These are phyloP conservation scores for Merops nubicus DNA, from an alignment of 2,113 vertebrate species.

Conservation along the genomic window DNA sequence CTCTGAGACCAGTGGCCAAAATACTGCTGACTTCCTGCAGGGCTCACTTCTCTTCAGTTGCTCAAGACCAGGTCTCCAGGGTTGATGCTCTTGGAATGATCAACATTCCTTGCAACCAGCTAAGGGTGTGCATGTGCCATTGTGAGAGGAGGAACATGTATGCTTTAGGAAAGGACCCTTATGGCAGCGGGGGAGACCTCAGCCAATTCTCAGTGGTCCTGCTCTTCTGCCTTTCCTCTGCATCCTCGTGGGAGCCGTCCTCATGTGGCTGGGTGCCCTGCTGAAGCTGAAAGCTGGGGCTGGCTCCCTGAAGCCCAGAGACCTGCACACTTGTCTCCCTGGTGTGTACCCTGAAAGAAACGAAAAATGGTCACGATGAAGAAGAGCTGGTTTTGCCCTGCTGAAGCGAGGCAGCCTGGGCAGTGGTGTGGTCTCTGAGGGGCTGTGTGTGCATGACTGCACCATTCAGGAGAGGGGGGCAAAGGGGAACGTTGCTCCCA, in stretches of 20 bases:
- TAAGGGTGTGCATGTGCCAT: accelerated
- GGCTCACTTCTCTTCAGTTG: background rate
- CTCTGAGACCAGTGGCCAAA: background rate
- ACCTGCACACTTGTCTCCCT: accelerated
- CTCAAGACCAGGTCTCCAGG: background rate
- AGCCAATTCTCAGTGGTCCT: too few species aligned
- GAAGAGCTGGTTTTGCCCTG: too few species aligned
- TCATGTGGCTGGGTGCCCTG: accelerated
- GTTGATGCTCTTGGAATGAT: background rate
- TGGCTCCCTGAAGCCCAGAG: background rate
- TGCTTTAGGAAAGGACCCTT: background rate
- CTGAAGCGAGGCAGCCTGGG: background rate
- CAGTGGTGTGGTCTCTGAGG: accelerated
- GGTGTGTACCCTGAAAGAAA: accelerated
- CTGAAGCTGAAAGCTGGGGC: background rate
- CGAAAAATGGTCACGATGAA: accelerated
- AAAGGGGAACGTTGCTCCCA: background rate
- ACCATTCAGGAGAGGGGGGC: background rate
- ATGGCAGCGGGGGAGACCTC: background rate
- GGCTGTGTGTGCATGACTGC: accelerated
- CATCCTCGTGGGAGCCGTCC: accelerated
- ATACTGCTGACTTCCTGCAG: background rate
- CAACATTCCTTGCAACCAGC: background rate
- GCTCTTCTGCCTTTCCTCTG: background rate
- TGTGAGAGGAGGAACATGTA: accelerated